Evolutionary conservation across 2,113 vertebrate genomes (phyloP).

Genomic region (Desmodus rotundus): DNA sequence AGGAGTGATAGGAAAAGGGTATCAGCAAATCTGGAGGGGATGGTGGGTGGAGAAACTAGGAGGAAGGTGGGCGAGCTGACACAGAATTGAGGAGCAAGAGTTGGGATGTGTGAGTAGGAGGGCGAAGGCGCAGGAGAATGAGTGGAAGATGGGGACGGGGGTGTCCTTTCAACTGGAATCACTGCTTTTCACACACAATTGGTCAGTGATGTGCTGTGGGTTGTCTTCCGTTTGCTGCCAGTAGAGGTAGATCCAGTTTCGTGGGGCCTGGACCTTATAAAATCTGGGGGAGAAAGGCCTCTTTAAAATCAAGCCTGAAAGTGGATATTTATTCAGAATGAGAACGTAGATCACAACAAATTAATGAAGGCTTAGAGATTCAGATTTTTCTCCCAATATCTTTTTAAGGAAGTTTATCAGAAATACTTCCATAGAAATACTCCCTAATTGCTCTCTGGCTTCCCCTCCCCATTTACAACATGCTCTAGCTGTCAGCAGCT

Average conservation of each 20-base stretch:
- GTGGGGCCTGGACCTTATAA: background rate
- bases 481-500: background rate
- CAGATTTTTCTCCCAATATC: background rate
- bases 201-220: background rate
- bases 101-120: constrained; percentile 44
- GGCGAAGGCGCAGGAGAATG: background rate
- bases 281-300: background rate
- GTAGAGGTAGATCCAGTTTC: background rate
- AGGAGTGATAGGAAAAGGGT: constrained; percentile 34
- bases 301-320: background rate
- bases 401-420: background rate
- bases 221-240: background rate
- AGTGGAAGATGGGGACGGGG: background rate
- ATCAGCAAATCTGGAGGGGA: constrained; percentile 50
- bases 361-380: background rate
- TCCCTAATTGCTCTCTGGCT: background rate
- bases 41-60: constrained; percentile 45
- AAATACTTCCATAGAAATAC: background rate
- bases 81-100: constrained; percentile 44
- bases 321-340: background rate
- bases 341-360: background rate
- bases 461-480: background rate
- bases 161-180: background rate
- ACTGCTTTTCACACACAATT: constrained; percentile 43
- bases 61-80: constrained; percentile 40